Conservation (phyloP, 2,113 vertebrate species). For the Phyllopteryx taeniolatus region DNA sequence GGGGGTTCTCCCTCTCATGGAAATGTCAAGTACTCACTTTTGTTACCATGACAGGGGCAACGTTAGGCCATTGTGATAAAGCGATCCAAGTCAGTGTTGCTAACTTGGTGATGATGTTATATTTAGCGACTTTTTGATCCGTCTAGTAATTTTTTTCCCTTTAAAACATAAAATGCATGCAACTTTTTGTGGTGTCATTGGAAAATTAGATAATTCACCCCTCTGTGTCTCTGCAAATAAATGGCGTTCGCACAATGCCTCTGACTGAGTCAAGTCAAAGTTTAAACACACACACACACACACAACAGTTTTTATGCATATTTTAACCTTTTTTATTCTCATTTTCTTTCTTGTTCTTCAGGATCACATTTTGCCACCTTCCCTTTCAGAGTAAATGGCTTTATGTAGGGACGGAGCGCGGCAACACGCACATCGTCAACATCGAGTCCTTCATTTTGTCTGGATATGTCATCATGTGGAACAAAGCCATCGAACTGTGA, state of each 20-base stretch:
- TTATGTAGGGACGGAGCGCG: conserved; percentile 95
- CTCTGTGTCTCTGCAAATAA: too few species aligned
- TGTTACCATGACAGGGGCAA: background rate
- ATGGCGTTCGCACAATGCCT: too few species aligned
- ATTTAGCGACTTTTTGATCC: too few species aligned
- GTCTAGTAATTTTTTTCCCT: too few species aligned
- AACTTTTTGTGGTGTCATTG: too few species aligned
- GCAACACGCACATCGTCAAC: conserved; percentile 98
- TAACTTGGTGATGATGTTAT: too few species aligned
- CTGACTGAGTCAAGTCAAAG: background rate
- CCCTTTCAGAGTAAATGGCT: conserved; percentile 99
- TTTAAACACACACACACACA: background rate
- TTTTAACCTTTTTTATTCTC: conserved; percentile 13
- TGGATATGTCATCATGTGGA: conserved; percentile 99
- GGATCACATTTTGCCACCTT: conserved; percentile 97
- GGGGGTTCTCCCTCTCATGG: background rate
- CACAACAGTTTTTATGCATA: background rate
- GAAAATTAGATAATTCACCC: too few species aligned
- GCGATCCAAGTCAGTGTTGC: too few species aligned
- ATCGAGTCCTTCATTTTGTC: conserved; percentile 97
- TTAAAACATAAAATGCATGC: too few species aligned
- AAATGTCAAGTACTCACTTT: background rate
- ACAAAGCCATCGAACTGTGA: conserved; percentile 99
- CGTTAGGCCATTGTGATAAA: background rate
- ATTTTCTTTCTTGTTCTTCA: conserved; percentile 57